phyloP scores from a whole-genome alignment of 1,140 invertebrate species.

The Aethina tumida region DNA sequence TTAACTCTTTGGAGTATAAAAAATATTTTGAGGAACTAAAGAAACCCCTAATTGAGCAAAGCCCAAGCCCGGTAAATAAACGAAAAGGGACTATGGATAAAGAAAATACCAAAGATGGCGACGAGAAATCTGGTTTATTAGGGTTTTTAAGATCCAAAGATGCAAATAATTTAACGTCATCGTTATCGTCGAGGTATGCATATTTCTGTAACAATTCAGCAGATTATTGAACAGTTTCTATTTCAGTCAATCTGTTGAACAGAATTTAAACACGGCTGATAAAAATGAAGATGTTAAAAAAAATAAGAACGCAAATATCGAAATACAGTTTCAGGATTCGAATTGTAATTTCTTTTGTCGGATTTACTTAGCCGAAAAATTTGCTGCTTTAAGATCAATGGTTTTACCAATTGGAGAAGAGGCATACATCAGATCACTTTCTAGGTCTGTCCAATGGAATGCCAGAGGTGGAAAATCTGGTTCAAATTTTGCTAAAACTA shows the following conservation, averaged over 20 bases:
- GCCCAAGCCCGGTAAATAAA: conserved; percentile 41
- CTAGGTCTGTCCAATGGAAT: conserved; percentile 85
- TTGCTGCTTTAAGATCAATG: conserved; percentile 60
- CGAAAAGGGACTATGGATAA: conserved; percentile 36
- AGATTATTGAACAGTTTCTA: not conserved
- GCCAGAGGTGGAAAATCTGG: conserved; percentile 95
- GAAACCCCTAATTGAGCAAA: conserved; percentile 30
- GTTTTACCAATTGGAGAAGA: conserved; percentile 65
- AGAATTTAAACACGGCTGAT: not conserved
- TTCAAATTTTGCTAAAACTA: conserved; percentile 90
- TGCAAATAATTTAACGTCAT: conserved; percentile 19
- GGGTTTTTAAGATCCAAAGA: conserved; percentile 40
- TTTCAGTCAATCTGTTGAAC: not conserved
- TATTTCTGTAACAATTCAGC: not conserved
- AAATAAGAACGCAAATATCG: conserved; percentile 49
- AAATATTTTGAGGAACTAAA: conserved; percentile 44
- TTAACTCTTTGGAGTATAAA: conserved; percentile 65
- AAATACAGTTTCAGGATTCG: conserved; percentile 66
- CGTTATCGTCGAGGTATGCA: not conserved
- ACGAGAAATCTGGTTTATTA: conserved; percentile 39
- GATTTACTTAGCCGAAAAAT: conserved; percentile 79
- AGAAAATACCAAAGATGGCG: conserved; percentile 35
- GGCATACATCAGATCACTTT: conserved; percentile 71
- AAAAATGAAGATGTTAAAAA: conserved; percentile 30
- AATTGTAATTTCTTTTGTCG: conserved; percentile 74